Evolutionary conservation across 2,113 vertebrate genomes (phyloP).

Genomic region (Ophiodon elongatus): DNA sequence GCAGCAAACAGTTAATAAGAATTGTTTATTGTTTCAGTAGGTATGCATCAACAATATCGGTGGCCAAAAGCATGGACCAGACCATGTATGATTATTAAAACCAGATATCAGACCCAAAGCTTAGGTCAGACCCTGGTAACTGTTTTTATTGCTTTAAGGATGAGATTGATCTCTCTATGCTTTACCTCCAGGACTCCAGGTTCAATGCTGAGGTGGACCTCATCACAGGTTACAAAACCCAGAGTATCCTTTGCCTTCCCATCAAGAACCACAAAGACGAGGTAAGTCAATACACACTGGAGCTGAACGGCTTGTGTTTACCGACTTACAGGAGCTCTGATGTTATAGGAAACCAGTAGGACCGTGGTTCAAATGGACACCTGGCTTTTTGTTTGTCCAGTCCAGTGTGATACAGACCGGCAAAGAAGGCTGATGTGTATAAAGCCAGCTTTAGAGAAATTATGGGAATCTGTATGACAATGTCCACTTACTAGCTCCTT

Average conservation of each 20-base stretch:
- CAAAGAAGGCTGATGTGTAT: background rate
- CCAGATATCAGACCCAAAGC: background rate
- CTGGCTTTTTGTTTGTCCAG: background rate
- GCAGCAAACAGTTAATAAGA: background rate
- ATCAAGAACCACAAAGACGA: slow-evolving; percentile 98
- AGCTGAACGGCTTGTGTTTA: background rate
- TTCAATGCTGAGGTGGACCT: slow-evolving; percentile 98
- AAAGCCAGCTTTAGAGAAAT: background rate
- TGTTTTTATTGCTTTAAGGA: background rate
- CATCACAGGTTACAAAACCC: slow-evolving; percentile 98
- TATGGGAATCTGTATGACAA: background rate
- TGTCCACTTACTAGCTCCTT: background rate
- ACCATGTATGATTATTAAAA: background rate
- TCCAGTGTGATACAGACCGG: background rate
- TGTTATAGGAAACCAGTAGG: background rate
- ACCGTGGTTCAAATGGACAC: background rate
- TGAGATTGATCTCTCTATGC: background rate
- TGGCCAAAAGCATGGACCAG: background rate
- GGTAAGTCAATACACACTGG: slow-evolving; percentile 75
- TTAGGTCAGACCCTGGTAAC: background rate
- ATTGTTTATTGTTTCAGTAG: background rate
- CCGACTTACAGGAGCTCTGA: background rate
- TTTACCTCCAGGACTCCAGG: slow-evolving; percentile 89
- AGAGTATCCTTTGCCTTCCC: slow-evolving; percentile 98
- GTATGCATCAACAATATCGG: background rate